A percentile compares a stretch with the other conserved stretches of the same genome.
phyloP scores from a whole-genome alignment of 1,140 invertebrate genomes.

The Palaemon carinicauda region DNA sequence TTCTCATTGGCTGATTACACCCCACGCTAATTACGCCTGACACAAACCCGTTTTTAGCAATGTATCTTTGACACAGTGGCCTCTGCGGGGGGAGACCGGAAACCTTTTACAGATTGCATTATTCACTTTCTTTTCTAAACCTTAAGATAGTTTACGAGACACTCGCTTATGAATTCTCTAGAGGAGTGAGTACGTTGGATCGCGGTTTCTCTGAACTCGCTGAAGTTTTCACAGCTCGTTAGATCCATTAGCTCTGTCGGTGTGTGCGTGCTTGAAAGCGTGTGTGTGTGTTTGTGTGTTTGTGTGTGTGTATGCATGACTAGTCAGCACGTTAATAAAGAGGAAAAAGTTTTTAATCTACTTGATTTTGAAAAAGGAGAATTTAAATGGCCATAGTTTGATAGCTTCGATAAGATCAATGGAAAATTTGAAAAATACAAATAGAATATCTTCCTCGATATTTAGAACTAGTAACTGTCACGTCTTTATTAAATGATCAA shows the following conservation, averaged over 20 bases:
- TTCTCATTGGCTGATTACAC: conserved; percentile 17
- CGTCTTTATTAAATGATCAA: no score
- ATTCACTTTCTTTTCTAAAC: neutral
- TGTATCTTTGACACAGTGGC: neutral
- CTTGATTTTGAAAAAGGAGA: neutral
- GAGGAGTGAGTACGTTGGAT: no score
- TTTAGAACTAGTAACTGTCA: no score
- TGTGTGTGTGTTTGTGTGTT: neutral
- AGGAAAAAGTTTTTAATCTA: neutral
- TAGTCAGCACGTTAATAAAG: neutral
- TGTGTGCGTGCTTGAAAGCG: neutral
- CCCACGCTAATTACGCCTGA: neutral
- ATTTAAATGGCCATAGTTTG: no score
- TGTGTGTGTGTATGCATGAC: neutral
- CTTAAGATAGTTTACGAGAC: neutral
- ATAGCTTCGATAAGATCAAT: no score
- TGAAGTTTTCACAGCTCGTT: neutral
- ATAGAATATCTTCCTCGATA: no score
- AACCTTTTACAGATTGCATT: neutral
- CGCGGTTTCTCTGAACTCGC: no score
- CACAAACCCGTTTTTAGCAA: neutral
- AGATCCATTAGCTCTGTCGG: neutral
- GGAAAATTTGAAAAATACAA: no score
- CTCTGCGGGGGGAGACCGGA: neutral
- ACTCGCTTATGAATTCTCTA: neutral